Base-by-base conservation (phyloP, 2,888 invertebrate species). In the Tetragonisca angustula region DNA sequence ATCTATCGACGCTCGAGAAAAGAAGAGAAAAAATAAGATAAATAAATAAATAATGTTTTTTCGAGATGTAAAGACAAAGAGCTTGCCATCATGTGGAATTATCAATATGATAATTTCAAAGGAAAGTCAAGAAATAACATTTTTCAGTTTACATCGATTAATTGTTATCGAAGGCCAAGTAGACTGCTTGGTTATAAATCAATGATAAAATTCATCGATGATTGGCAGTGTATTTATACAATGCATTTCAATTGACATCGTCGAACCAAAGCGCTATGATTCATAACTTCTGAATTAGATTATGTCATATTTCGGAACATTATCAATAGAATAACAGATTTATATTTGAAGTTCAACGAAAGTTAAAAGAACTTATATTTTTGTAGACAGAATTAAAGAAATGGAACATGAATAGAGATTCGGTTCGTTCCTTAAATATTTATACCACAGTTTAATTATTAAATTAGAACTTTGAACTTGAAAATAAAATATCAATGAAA, bases 1-100 rank as follows among this genome's bases (percentile, higher is more conserved):
- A 88, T 87, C 81, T 83, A 87, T 79, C 84, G 77, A 67, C 32
- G 59, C 15, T 11, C 24, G 36, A 56, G 24, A 13, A 65, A 17
- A 43, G 64, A 73, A 3, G 54, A 62, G 21, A 36, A 5, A 3
- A 15, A 64, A 9, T 43, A 43, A 43, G 43, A 11, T 43, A 43
- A 43, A 11, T 9, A 43, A 43, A 11, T 9, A 21, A n/a, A 21
- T 72, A 59, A 69, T 73, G 71, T 65, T n/a, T 76, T 50, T n/a
- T 9, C 15, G 36, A 68, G 83, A 83, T 64, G 76, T 32, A 68
- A 24, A 81, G 65, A 56, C 64, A 61, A 74, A 59, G 43, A 65
- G 49, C 43, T 17, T 75, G 75, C 61, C 81, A 75, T 82, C 75
- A 74, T 62, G 56, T 13, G 17, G 73, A 81, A 27, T 64, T n/a